Percentiles rank a stretch among this genome's conserved stretches.
Evolutionary conservation across 2,888 invertebrate genomes (phyloP).

Genomic region (Tachina fera): DNA sequence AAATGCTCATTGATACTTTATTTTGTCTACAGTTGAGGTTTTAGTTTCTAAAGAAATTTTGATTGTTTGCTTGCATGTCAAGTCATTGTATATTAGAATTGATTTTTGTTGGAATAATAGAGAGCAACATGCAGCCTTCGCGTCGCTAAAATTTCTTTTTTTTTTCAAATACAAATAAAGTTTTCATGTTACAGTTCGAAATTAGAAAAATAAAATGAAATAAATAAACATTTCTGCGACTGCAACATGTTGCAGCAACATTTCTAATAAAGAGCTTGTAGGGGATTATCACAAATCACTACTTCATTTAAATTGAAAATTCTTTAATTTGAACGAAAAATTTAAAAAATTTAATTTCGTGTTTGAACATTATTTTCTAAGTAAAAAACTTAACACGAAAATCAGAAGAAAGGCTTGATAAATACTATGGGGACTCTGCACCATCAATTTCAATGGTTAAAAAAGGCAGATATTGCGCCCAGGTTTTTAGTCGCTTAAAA

Average conservation of each 20-base stretch:
- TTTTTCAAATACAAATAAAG: not conserved
- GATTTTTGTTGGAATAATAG: constrained; percentile 45
- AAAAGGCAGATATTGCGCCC: too few species aligned
- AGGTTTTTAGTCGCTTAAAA: too few species aligned
- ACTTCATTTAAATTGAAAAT: too few species aligned
- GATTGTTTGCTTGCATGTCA: constrained; percentile 65
- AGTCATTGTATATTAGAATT: constrained; percentile 65
- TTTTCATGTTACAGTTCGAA: not conserved
- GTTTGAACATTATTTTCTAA: too few species aligned
- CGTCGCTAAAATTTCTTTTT: constrained; percentile 57
- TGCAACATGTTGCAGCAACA: constrained; percentile 3
- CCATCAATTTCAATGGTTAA: too few species aligned
- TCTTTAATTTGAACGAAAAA: too few species aligned
- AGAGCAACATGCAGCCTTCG: constrained; percentile 40
- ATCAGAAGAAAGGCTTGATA: too few species aligned
- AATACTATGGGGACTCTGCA: too few species aligned
- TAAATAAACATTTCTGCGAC: too few species aligned
- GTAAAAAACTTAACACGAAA: too few species aligned
- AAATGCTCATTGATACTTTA: not conserved
- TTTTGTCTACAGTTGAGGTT: constrained; percentile 43
- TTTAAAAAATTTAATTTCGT: too few species aligned
- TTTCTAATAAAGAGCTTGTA: not conserved
- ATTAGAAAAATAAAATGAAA: not conserved
- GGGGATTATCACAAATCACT: too few species aligned
- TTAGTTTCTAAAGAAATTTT: constrained; percentile 34